These are phyloP conservation scores for Carapus acus DNA, from an alignment of 2,797 vertebrate species.

Conservation along the genomic window DNA sequence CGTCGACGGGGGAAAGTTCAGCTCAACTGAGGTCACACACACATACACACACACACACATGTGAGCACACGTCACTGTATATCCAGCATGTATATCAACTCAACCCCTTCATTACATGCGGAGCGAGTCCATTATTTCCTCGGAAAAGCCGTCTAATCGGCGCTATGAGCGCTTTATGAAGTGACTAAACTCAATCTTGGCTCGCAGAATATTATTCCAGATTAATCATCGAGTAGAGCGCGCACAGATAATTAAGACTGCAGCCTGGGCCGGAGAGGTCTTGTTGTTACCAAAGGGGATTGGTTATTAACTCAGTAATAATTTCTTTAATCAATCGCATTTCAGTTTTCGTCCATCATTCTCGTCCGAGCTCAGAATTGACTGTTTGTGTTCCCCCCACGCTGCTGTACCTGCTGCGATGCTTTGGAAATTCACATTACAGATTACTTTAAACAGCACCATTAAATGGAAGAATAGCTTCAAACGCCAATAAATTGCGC, in stretches of 20 bases:
- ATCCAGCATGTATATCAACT: background rate
- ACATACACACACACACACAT: too few relatives aligned
- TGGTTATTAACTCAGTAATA: background rate
- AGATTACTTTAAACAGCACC: too few relatives aligned
- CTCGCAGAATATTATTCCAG: background rate
- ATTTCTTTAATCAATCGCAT: background rate
- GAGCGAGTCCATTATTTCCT: background rate
- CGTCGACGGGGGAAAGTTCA: background rate
- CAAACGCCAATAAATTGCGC: too few relatives aligned
- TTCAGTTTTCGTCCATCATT: background rate
- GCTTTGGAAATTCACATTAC: too few relatives aligned
- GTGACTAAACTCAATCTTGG: background rate
- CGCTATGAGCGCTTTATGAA: background rate
- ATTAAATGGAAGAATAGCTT: too few relatives aligned
- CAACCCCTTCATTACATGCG: background rate
- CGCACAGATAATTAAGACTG: conserved; percentile 1
- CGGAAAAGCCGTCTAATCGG: background rate
- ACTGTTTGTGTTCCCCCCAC: background rate
- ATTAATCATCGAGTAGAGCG: background rate
- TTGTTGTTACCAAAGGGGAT: background rate
- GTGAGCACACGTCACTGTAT: too few relatives aligned
- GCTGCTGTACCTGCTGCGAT: too few relatives aligned
- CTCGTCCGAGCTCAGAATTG: background rate
- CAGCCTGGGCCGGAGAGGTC: background rate
- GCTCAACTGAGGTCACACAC: background rate